Evolutionary conservation across 2,888 invertebrate genomes (phyloP).

Genomic region (Caenorhabditis wallacei): DNA sequence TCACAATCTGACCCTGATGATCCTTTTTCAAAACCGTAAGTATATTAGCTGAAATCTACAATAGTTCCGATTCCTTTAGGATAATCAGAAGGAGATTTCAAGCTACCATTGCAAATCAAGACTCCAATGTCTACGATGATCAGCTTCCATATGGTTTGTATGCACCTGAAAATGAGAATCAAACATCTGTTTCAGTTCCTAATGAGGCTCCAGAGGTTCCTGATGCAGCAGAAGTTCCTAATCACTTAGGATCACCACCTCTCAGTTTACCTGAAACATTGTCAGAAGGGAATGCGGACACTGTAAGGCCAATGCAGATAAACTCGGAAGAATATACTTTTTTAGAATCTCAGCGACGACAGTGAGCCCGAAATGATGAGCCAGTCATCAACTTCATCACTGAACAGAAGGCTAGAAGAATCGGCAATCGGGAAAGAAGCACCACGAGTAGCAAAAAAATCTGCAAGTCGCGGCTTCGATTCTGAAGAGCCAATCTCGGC

Average conservation of each 20-base stretch:
- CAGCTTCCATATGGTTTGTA: slow-evolving; percentile 58
- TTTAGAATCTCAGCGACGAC: slow-evolving; percentile 54
- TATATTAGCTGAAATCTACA: neutral
- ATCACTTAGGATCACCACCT: slow-evolving; percentile 72
- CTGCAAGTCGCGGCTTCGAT: slow-evolving; percentile 47
- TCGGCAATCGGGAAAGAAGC: slow-evolving; percentile 14
- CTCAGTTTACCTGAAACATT: slow-evolving; percentile 73
- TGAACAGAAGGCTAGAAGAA: slow-evolving; percentile 34
- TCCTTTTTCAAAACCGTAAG: slow-evolving; percentile 76
- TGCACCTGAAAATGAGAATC: neutral
- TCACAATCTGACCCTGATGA: slow-evolving; percentile 66
- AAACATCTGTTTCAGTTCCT: slow-evolving; percentile 43
- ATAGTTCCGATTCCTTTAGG: slow-evolving; percentile 15
- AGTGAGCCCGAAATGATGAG: slow-evolving; percentile 54
- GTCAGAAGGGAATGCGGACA: slow-evolving; percentile 67
- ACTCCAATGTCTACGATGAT: slow-evolving; percentile 56
- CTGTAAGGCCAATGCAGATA: neutral
- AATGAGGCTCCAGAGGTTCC: slow-evolving; percentile 33
- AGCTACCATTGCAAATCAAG: slow-evolving; percentile 44
- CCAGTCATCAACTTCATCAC: slow-evolving; percentile 61
- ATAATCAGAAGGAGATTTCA: slow-evolving; percentile 56
- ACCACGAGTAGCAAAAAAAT: slow-evolving; percentile 4
- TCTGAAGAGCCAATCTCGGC: slow-evolving; percentile 9
- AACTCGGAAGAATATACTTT: neutral
- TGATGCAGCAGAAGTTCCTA: slow-evolving; percentile 21